Conservation (phyloP, 2,888 invertebrate genomes). For the Myathropa florea region DNA sequence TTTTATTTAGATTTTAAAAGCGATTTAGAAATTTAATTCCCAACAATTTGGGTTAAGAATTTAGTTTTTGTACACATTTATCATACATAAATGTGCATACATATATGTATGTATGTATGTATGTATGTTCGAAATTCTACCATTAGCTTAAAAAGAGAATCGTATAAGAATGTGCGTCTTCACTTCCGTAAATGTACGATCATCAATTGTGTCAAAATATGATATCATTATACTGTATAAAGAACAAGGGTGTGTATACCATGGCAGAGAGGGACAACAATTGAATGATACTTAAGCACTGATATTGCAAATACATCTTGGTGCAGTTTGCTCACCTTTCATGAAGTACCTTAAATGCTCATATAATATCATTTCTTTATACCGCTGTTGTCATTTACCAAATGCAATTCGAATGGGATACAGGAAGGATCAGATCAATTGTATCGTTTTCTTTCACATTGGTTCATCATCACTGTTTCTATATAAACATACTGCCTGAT, state of each 20-base stretch:
- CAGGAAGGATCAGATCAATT: constrained; percentile 51
- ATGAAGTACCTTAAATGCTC: neutral
- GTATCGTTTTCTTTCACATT: constrained; percentile 31
- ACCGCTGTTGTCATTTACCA: constrained; percentile 18
- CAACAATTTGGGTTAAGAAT: no score
- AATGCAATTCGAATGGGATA: constrained; percentile 36
- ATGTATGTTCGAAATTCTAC: neutral
- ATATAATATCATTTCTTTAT: constrained; percentile 30
- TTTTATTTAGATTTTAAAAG: no score
- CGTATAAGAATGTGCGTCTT: neutral
- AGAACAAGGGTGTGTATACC: neutral
- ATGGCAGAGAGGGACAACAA: neutral
- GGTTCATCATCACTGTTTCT: constrained; percentile 44
- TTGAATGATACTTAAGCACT: neutral
- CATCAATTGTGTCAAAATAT: neutral
- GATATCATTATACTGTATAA: neutral
- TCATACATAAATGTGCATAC: neutral
- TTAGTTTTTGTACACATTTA: no score
- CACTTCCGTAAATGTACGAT: neutral
- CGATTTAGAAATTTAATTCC: no score
- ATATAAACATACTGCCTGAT: constrained; percentile 51
- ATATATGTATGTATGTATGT: no score
- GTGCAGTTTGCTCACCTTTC: constrained; percentile 43
- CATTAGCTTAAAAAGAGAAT: neutral
- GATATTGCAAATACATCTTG: constrained; percentile 5